Evolutionary conservation across 2,888 invertebrate species (phyloP).

Genomic region (Noctua comes): DNA sequence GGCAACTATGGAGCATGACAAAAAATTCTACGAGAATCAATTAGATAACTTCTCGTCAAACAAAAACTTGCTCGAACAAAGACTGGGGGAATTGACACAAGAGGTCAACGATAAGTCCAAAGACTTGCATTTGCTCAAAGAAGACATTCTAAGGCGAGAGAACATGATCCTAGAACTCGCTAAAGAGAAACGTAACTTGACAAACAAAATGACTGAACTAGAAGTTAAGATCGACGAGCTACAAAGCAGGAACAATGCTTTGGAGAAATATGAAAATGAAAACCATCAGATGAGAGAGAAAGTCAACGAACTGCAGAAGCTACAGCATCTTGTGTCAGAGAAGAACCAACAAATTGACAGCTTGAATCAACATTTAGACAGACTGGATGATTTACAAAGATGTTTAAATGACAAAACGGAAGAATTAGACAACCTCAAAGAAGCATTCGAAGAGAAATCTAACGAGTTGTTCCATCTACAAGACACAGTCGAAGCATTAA

Average conservation of each 20-base stretch:
- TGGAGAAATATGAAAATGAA: constrained; percentile 83
- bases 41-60: constrained; percentile 88
- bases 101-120: constrained; percentile 89
- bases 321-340: constrained; percentile 89
- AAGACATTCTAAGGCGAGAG: constrained; percentile 90
- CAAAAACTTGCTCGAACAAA: constrained; percentile 88
- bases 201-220: constrained; percentile 85
- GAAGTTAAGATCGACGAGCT: constrained; percentile 88
- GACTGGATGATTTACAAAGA: constrained; percentile 87
- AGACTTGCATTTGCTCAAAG: constrained; percentile 88
- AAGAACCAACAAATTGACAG: constrained; percentile 90
- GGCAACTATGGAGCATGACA: constrained; percentile 89
- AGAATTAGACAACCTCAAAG: constrained; percentile 85
- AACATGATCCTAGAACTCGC: constrained; percentile 90
- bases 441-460: constrained; percentile 86
- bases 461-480: constrained; percentile 85
- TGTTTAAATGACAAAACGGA: constrained; percentile 87
- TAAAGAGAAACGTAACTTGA: constrained; percentile 90
- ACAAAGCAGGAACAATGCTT: constrained; percentile 81
- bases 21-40: constrained; percentile 90
- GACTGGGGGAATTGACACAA: constrained; percentile 90
- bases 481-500: constrained; percentile 80
- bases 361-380: constrained; percentile 87
- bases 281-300: constrained; percentile 88
- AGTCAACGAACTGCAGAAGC: constrained; percentile 84